Base-by-base conservation (phyloP, 2,888 invertebrate genomes). In the Meiosimyza decipiens region DNA sequence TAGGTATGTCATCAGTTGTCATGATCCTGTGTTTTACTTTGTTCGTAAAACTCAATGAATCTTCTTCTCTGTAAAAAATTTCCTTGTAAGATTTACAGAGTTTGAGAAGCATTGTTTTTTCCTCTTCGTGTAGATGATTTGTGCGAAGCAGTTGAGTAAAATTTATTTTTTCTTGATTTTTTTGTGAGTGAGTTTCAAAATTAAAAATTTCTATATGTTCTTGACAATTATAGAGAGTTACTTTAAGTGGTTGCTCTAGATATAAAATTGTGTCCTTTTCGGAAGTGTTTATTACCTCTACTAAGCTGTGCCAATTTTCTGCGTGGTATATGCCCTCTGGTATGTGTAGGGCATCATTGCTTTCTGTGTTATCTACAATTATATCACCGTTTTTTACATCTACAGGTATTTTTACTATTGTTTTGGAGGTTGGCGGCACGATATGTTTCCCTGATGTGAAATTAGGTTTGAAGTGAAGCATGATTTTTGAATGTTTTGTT, bases 341-440 rank as follows among this genome's bases (percentile, higher is more conserved):
- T 16, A 33, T 51, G 33, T 40, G 4, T 33, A 67, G 9, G 5
- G 3, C 1, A 12, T 2, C 12, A 6, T 59, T 22, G 0, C 33
- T 59, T 59, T 28, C 2, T 7, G 22, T 59, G 3, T 1, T 13
- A 28, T 18, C 11, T 1, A 59, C 33, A 4, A 28, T 72, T 33
- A 54, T 77, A n/a, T 69, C 73, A 1, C 73, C 63, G 3, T 69
- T 7, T 22, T 47, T 3, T 9, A 22, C 22, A 15, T 73, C 69
- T 33, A 70, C 69, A 9, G 73, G 73, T 12, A 69, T 12, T 52
- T 73, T 73, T 28, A 57, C 54, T 49, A 73, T 15, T 7, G 15
- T n/a, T 73, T 65, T 71, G 12, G 70, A 73, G 13, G 57, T 49
- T 2, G 71, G 9, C 2, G 64, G 64, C 15, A 73, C 51, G 12